These are phyloP conservation scores for Heliothis virescens DNA, from an alignment of 1,140 invertebrate genomes.

Conservation along the genomic window DNA sequence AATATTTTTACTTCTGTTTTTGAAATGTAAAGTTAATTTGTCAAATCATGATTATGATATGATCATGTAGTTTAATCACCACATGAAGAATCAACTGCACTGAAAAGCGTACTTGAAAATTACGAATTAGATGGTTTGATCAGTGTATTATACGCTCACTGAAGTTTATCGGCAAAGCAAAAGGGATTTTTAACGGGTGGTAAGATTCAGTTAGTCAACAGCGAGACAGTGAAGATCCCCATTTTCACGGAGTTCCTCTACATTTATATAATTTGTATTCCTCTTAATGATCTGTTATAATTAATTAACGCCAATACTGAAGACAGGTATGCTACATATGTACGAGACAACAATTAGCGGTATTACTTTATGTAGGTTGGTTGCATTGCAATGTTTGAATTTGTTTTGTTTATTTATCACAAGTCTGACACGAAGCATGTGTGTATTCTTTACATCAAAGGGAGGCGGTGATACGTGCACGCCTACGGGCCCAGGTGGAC, in stretches of 20 bases:
- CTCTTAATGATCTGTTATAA: neutral
- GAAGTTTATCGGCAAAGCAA: no score
- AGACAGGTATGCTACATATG: constrained; percentile 21
- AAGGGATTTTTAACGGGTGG: no score
- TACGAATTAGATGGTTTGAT: neutral
- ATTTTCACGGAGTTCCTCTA: no score
- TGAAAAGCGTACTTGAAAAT: no score
- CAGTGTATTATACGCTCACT: no score
- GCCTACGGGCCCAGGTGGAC: constrained; percentile 74
- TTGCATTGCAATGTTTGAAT: constrained; percentile 53
- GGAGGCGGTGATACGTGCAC: constrained; percentile 58
- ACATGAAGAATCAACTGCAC: neutral
- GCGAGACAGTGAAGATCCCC: no score
- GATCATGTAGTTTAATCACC: neutral
- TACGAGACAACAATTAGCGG: constrained; percentile 51
- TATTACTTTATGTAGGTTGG: constrained; percentile 58
- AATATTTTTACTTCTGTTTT: constrained; percentile 26
- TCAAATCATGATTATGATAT: neutral
- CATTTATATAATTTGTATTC: no score
- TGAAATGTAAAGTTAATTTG: neutral
- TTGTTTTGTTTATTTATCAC: constrained; percentile 56
- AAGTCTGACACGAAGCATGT: constrained; percentile 48
- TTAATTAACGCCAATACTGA: neutral
- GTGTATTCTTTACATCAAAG: constrained; percentile 61
- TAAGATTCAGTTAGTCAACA: no score